phyloP scores from a whole-genome alignment of 2,113 vertebrate species.

The Chloroceryle aenea region DNA sequence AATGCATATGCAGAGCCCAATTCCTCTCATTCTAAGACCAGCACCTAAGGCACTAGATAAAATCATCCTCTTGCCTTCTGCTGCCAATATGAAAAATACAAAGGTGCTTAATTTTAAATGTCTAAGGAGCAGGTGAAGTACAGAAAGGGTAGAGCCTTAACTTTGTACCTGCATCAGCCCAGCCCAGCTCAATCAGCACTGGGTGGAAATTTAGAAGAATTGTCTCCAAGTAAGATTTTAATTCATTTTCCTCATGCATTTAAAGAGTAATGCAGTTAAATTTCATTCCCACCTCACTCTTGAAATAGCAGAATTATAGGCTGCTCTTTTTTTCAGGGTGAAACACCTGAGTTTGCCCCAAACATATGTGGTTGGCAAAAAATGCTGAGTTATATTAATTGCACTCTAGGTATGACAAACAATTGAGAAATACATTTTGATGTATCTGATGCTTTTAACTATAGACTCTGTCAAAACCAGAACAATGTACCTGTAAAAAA shows the following conservation, averaged over 20 bases:
- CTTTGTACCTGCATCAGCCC: background rate
- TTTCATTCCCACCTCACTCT: accelerated
- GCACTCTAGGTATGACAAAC: background rate
- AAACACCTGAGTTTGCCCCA: background rate
- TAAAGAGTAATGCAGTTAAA: background rate
- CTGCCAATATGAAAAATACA: background rate
- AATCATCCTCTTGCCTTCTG: background rate
- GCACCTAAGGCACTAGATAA: background rate
- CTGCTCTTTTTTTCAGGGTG: background rate
- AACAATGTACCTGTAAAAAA: background rate
- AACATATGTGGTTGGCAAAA: too few species aligned
- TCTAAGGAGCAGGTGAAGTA: background rate
- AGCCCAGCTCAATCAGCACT: background rate
- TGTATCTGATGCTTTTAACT: background rate
- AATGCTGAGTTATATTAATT: background rate
- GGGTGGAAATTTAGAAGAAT: background rate
- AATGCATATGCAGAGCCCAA: background rate
- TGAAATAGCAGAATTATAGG: background rate
- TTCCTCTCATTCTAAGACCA: background rate
- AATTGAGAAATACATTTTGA: background rate
- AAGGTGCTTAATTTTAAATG: background rate
- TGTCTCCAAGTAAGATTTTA: background rate
- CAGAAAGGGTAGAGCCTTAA: background rate
- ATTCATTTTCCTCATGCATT: background rate
- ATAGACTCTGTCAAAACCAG: background rate